Evolutionary conservation across 2,113 vertebrate species (phyloP), one percentile per base, ranked within the genome.

Genomic region (Otus sunia): DNA sequence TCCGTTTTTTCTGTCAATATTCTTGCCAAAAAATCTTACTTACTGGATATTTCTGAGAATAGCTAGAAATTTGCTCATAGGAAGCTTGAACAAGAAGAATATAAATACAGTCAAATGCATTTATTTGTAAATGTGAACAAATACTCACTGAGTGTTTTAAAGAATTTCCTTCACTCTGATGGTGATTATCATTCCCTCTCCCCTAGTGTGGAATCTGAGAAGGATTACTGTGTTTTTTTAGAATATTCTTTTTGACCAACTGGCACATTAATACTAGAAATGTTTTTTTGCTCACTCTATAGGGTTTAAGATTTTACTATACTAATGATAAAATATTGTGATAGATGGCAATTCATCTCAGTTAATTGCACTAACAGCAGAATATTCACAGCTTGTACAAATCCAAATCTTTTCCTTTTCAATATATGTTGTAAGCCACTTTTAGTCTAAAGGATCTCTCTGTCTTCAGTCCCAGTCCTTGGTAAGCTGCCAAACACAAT

Each of bases 401-500:
- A 98, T 95, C 97, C 74, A 96, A 93, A 83, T 86, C 59, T 96
- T 95, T 96, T 91, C 72, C 91, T 93, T 97, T 97, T 97, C 97
- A 97, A 64, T 95, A 45, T 95, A 96, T 60, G 17, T 90, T 94
- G 63, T 94, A 96, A 97, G 69, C 81, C 47, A 96, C 92, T 95
- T 94, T 92, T 95, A 97, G 67, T 94, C 95, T 96, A 97, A 96
- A 98, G 92, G 95, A 97, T 97, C 94, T 91, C 92, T 94, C 88
- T 94, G 36, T 95, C 96, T 98, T 96, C 95, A 96, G 78, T 96
- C 86, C 47, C 93, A 96, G 92, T 69, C 94, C 96, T 96, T 97
- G 96, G 94, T 96, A 96, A 97, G 43, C 92, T 98, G 97, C 94
- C 98, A 98, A 96, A 97, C 92, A 98, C 96, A 98, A 97, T 96